phyloP scores from a whole-genome alignment of 2,113 vertebrate genomes.

The Mormyrus iriodes region DNA sequence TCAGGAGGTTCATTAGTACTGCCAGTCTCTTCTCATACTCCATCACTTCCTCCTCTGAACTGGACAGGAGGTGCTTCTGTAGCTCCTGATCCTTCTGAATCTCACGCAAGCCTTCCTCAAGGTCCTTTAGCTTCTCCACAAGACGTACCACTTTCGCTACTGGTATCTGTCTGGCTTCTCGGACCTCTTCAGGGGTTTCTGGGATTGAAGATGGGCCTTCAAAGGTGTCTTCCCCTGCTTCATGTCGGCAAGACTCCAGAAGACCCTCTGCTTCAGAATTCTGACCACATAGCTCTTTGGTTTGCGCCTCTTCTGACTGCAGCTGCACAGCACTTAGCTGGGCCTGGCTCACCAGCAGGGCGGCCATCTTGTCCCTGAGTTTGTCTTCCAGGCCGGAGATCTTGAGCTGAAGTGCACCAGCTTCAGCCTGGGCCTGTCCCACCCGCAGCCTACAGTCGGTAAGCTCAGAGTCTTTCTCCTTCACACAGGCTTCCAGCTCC shows the following conservation, averaged over 20 bases:
- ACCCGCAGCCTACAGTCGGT: slow-evolving; percentile 54
- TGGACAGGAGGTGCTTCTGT: slow-evolving; percentile 71
- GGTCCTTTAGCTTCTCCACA: slow-evolving; percentile 66
- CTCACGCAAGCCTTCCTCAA: slow-evolving; percentile 67
- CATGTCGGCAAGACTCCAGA: background rate
- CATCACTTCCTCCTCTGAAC: slow-evolving; percentile 67
- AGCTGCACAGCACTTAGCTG: slow-evolving; percentile 73
- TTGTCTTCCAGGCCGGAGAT: slow-evolving; percentile 67
- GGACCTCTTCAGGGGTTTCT: background rate
- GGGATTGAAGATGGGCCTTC: slow-evolving; percentile 31
- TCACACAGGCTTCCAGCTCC: slow-evolving; percentile 61
- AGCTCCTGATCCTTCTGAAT: slow-evolving; percentile 67
- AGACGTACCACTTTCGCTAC: slow-evolving; percentile 56
- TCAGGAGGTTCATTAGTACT: slow-evolving; percentile 66
- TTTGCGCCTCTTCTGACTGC: slow-evolving; percentile 26
- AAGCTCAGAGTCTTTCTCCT: slow-evolving; percentile 70
- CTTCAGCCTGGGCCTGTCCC: slow-evolving; percentile 57
- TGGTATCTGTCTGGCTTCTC: slow-evolving; percentile 31
- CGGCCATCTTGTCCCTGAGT: slow-evolving; percentile 72
- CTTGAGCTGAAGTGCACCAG: slow-evolving; percentile 54
- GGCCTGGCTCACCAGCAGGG: slow-evolving; percentile 69
- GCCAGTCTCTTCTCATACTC: slow-evolving; percentile 71
- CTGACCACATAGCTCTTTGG: slow-evolving; percentile 24
- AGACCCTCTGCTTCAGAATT: slow-evolving; percentile 16
- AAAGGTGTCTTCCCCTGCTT: background rate